Evolutionary conservation across 1,140 invertebrate genomes (phyloP).

Genomic region (Helicorthomorpha holstii): DNA sequence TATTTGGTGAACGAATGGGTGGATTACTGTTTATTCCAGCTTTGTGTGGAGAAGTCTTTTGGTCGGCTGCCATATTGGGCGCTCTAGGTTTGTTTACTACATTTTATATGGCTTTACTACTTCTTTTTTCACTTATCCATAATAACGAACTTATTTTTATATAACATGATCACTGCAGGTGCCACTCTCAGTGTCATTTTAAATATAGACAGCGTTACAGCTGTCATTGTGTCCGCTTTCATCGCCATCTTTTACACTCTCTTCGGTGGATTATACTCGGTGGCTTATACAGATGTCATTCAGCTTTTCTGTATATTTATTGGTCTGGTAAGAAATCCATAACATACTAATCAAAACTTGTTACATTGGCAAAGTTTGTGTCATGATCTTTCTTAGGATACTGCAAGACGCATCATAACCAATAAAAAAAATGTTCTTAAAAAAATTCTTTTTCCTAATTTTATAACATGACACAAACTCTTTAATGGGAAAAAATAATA

Average conservation of each 20-base stretch:
- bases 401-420: too few relatives aligned
- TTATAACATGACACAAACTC: too few relatives aligned
- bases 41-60: slow-evolving; percentile 91
- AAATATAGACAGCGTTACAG: slow-evolving; percentile 78
- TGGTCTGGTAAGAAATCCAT: slow-evolving; percentile 56
- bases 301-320: slow-evolving; percentile 97
- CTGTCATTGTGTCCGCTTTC: slow-evolving; percentile 84
- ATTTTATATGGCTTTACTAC: too few relatives aligned
- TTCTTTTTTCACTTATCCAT: too few relatives aligned
- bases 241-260: slow-evolving; percentile 96
- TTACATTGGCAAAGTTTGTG: too few relatives aligned
- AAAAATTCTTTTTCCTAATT: too few relatives aligned
- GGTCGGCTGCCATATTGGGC: slow-evolving; percentile 91
- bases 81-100: slow-evolving; percentile 48
- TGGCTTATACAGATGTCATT: slow-evolving; percentile 97
- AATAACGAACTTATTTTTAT: too few relatives aligned
- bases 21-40: slow-evolving; percentile 91
- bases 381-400: too few relatives aligned
- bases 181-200: slow-evolving; percentile 92
- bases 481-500: background rate
- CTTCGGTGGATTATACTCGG: slow-evolving; percentile 92
- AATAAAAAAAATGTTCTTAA: too few relatives aligned
- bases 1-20: slow-evolving; percentile 91
- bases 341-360: too few relatives aligned
- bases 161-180: slow-evolving; percentile 39